These are phyloP conservation scores for Alauda arvensis DNA, from an alignment of 2,797 vertebrate genomes.

Conservation along the genomic window DNA sequence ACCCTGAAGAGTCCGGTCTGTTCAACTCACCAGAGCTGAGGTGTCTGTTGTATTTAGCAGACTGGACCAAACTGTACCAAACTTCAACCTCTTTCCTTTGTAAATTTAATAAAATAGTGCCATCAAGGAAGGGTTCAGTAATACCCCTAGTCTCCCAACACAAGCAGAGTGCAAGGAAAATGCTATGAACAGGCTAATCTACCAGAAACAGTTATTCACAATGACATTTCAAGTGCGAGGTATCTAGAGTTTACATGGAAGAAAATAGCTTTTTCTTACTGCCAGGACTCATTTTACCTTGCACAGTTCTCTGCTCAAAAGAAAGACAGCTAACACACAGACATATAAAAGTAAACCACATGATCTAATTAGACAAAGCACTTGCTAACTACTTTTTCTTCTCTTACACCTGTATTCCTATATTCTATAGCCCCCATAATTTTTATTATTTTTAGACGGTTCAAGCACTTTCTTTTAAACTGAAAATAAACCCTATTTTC, in stretches of 20 bases:
- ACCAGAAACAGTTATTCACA: neutral
- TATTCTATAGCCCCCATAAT: neutral
- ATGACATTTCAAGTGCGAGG: slow-evolving; percentile 23
- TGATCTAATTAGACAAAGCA: neutral
- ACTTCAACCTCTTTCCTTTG: neutral
- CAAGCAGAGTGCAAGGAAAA: slow-evolving; percentile 12
- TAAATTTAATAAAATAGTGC: neutral
- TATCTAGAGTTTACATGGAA: slow-evolving; percentile 19
- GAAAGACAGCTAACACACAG: slow-evolving; percentile 37
- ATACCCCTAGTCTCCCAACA: neutral
- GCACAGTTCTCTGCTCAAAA: slow-evolving; percentile 18
- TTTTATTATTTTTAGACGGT: neutral
- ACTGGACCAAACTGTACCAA: neutral
- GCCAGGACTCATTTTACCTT: slow-evolving; percentile 1
- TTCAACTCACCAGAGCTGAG: neutral
- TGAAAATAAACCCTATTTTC: neutral
- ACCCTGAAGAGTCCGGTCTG: neutral
- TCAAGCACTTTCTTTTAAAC: neutral
- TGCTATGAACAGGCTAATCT: neutral
- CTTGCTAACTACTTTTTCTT: neutral
- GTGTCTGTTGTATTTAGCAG: neutral
- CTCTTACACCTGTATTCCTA: neutral
- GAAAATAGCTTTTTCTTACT: slow-evolving; percentile 31
- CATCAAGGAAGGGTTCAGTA: neutral
- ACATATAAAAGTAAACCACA: neutral